Conservation (phyloP, 2,888 invertebrate species). For the Dexiosoma caninum region DNA sequence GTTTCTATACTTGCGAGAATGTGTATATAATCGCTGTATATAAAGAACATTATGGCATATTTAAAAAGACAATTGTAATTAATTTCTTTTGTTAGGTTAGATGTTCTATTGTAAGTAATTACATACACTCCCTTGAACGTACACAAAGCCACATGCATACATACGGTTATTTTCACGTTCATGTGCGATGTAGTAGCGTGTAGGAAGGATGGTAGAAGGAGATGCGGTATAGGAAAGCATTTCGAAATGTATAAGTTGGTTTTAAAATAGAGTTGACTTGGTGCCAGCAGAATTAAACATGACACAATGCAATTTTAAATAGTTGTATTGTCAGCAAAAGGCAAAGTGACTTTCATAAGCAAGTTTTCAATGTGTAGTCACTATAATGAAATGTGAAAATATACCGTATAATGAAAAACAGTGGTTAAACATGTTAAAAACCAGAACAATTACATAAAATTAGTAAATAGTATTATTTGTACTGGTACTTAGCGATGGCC, state of each 20-base stretch:
- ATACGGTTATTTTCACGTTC: not conserved
- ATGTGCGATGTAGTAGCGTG: not conserved
- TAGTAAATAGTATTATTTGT: too few species aligned
- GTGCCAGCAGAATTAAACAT: constrained; percentile 60
- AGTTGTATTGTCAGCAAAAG: constrained; percentile 63
- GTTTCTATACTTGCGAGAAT: not conserved
- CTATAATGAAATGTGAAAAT: constrained; percentile 46
- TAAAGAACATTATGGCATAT: constrained; percentile 62
- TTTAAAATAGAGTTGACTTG: constrained; percentile 57
- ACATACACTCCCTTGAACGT: constrained; percentile 6
- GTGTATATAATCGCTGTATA: constrained; percentile 49
- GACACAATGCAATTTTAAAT: constrained; percentile 63
- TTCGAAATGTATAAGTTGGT: constrained; percentile 25
- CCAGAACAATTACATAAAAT: too few species aligned
- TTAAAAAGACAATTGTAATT: constrained; percentile 64
- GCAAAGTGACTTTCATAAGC: constrained; percentile 62
- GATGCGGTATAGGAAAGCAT: constrained; percentile 13
- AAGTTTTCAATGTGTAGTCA: constrained; percentile 54
- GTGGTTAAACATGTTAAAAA: constrained; percentile 33
- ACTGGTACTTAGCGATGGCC: too few species aligned
- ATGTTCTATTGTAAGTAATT: constrained; percentile 30
- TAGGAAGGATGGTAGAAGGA: constrained; percentile 5
- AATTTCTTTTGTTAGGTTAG: constrained; percentile 63
- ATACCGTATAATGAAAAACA: constrained; percentile 39
- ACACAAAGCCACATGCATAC: not conserved